Conservation (phyloP, 2,797 vertebrate species). For the Protonibea diacanthus region DNA sequence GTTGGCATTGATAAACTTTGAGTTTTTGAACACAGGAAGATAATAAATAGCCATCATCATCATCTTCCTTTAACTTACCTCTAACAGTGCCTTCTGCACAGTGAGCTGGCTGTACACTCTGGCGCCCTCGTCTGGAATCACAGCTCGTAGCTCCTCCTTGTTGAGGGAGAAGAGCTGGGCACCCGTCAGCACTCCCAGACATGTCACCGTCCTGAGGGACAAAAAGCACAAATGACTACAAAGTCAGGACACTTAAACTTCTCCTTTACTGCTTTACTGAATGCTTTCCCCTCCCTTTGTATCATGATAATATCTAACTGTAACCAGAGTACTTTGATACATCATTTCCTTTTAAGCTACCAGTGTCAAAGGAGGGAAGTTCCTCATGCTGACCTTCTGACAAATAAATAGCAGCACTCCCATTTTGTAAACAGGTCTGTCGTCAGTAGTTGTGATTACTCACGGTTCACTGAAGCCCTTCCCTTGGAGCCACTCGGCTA, state of each 20-base stretch:
- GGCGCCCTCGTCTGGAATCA: constrained; percentile 89
- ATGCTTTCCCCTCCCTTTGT: not conserved
- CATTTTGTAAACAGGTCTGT: not conserved
- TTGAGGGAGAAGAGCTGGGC: constrained; percentile 90
- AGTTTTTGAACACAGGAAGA: not conserved
- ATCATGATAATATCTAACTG: not conserved
- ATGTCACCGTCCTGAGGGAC: constrained; percentile 84
- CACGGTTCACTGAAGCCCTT: constrained; percentile 91
- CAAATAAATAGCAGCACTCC: not conserved
- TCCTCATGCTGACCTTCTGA: not conserved
- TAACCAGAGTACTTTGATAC: not conserved
- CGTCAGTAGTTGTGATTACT: constrained; percentile 65
- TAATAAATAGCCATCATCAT: not conserved
- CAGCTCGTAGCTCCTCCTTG: constrained; percentile 87
- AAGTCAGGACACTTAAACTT: not conserved
- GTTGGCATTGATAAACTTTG: not conserved
- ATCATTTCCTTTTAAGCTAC: not conserved
- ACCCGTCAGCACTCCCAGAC: constrained; percentile 87
- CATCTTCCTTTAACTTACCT: constrained; percentile 76
- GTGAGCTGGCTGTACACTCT: constrained; percentile 92
- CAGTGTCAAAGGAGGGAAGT: not conserved
- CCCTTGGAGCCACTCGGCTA: constrained; percentile 88
- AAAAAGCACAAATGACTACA: constrained; percentile 11
- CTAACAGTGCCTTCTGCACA: constrained; percentile 89
- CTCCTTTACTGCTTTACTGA: not conserved